Conservation (phyloP, 2,888 invertebrate genomes). For the Pyrrhia umbra region DNA sequence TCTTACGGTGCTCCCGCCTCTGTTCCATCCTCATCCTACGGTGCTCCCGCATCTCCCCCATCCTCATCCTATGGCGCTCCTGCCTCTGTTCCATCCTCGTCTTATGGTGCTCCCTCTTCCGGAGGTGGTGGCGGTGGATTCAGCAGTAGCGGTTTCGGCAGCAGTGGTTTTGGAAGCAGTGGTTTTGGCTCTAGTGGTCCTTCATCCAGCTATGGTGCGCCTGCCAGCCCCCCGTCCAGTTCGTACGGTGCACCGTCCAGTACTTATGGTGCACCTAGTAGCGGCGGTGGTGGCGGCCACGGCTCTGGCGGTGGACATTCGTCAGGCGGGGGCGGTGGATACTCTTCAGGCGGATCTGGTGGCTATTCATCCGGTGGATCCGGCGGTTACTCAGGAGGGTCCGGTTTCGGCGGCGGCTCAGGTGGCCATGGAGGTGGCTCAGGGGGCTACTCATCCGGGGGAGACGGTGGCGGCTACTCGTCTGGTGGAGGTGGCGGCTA, state of each 20-base stretch:
- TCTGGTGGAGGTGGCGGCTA: slow-evolving; percentile 36
- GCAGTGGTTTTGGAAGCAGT: slow-evolving; percentile 69
- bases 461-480: slow-evolving; percentile 37
- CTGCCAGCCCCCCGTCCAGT: slow-evolving; percentile 76
- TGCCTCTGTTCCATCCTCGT: slow-evolving; percentile 72
- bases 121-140: slow-evolving; percentile 68
- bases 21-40: slow-evolving; percentile 68
- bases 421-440: slow-evolving; percentile 69
- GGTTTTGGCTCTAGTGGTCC: slow-evolving; percentile 75
- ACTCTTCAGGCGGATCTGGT: slow-evolving; percentile 63
- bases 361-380: slow-evolving; percentile 70
- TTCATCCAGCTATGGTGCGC: slow-evolving; percentile 83
- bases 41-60: slow-evolving; percentile 69
- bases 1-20: slow-evolving; percentile 73
- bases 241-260: slow-evolving; percentile 81
- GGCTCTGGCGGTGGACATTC: slow-evolving; percentile 59
- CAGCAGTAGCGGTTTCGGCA: slow-evolving; percentile 68
- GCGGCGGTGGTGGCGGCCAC: slow-evolving; percentile 70
- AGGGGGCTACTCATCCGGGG: slow-evolving; percentile 71
- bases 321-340: slow-evolving; percentile 67
- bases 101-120: slow-evolving; percentile 76
- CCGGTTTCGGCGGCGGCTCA: slow-evolving; percentile 54
- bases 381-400: slow-evolving; percentile 59
- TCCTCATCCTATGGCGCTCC: slow-evolving; percentile 71
- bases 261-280: slow-evolving; percentile 73